Percentiles rank a stretch among this genome's conserved stretches.
Evolutionary conservation across 2,113 vertebrate genomes (phyloP).

Genomic region (Perognathus longimembris): DNA sequence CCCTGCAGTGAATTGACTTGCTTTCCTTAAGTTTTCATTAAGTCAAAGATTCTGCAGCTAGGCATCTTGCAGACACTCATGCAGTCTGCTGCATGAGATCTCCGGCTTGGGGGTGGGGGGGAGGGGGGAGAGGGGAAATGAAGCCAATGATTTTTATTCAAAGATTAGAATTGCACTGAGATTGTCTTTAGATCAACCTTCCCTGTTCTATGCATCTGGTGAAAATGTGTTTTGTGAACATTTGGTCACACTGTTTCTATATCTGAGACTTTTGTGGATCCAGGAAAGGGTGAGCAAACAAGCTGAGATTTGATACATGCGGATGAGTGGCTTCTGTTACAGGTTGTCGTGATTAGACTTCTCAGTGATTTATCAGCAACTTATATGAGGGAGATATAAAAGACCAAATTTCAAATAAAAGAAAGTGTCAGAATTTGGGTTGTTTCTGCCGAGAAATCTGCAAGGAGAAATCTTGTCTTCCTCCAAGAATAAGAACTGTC

Average conservation of each 20-base stretch:
- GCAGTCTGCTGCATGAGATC: conserved; percentile 67
- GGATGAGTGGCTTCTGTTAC: not conserved
- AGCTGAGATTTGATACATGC: not conserved
- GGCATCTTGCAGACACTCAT: conserved; percentile 69
- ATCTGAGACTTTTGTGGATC: conserved; percentile 21
- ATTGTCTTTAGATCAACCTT: conserved; percentile 48
- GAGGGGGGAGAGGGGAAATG: not conserved
- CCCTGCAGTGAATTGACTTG: conserved; percentile 84
- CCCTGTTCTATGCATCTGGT: not conserved
- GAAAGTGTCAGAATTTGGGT: not conserved
- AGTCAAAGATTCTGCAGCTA: conserved; percentile 81
- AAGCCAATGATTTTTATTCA: conserved; percentile 44
- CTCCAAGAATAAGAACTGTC: not conserved
- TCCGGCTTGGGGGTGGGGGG: not conserved
- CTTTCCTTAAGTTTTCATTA: conserved; percentile 83
- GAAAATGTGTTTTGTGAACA: not conserved
- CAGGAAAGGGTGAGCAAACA: too few relatives aligned
- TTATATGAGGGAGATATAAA: not conserved
- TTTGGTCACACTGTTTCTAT: conserved; percentile 55
- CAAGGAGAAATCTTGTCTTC: not conserved
- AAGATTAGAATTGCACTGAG: conserved; percentile 52
- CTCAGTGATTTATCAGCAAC: not conserved
- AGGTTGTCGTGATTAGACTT: not conserved
- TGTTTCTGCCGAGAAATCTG: not conserved
- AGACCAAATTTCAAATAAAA: not conserved